Percentiles rank a stretch among this genome's conserved stretches.
Conservation (phyloP, 2,888 invertebrate genomes). For the Brachycybe producta region DNA sequence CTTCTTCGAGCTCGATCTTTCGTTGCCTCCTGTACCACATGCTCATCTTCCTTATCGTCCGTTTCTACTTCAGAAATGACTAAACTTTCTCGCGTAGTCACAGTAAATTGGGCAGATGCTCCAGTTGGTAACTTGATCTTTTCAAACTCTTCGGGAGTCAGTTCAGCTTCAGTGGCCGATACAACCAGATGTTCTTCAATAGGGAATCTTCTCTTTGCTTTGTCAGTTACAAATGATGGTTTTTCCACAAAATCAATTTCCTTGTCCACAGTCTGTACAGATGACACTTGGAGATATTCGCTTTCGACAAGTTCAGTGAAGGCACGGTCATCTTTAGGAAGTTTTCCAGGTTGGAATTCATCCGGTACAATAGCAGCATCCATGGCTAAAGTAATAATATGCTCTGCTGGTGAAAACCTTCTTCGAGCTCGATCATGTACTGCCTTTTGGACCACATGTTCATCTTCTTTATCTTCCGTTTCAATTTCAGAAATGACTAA, state of each 20-base stretch:
- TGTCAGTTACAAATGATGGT: constrained; percentile 9
- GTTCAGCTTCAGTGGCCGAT: constrained; percentile 10
- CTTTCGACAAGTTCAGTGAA: too few species aligned
- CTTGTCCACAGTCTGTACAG: constrained; percentile 13
- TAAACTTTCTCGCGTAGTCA: constrained; percentile 14
- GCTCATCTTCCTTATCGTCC: constrained; percentile 14
- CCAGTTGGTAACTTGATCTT: background rate
- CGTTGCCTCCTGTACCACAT: background rate
- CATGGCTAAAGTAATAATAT: constrained; percentile 13
- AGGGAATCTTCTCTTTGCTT: constrained; percentile 12
- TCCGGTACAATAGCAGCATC: background rate
- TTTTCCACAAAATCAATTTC: constrained; percentile 16
- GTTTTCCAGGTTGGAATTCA: constrained; percentile 1
- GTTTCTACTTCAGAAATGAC: constrained; percentile 7
- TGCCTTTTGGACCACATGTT: background rate
- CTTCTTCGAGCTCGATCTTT: constrained; percentile 9
- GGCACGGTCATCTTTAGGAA: constrained; percentile 42
- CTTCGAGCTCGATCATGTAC: constrained; percentile 15
- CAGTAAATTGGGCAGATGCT: background rate
- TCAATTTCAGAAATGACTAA: constrained; percentile 16
- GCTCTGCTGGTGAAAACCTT: constrained; percentile 16
- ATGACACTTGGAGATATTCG: constrained; percentile 27
- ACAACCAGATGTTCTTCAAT: constrained; percentile 12
- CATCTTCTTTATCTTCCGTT: constrained; percentile 12
- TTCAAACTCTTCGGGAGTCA: constrained; percentile 1